Conservation (phyloP, 2,888 invertebrate species). For the Melikaiella ostensackeni region DNA sequence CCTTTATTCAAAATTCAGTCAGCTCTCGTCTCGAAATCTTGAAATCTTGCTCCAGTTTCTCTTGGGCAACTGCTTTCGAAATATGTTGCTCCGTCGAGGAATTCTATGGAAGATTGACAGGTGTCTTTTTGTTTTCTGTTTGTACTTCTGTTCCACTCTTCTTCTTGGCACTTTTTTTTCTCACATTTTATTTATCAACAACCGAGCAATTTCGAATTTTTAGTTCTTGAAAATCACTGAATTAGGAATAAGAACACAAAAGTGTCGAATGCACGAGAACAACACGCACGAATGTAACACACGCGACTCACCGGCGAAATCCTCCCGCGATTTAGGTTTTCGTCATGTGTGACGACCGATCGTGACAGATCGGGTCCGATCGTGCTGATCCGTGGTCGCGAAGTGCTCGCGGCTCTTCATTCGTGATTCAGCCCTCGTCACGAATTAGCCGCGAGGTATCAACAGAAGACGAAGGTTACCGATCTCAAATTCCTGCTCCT, state of each 20-base stretch:
- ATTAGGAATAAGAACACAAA: not conserved
- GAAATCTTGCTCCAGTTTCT: conserved; percentile 23
- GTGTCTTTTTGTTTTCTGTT: not conserved
- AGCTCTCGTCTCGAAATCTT: conserved; percentile 10
- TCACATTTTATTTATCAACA: not conserved
- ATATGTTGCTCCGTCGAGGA: not conserved
- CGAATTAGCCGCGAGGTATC: conserved; percentile 34
- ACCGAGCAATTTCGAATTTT: too few species aligned
- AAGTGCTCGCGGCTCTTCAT: conserved; percentile 13
- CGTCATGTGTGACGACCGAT: conserved; percentile 31
- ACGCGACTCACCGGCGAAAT: conserved; percentile 37
- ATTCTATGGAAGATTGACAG: not conserved
- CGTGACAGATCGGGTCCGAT: conserved; percentile 40
- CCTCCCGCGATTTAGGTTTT: conserved; percentile 29
- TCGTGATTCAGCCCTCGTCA: conserved; percentile 25
- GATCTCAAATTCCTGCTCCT: conserved; percentile 41
- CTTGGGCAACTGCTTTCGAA: conserved; percentile 23
- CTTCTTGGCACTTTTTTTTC: not conserved
- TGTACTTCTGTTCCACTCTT: not conserved
- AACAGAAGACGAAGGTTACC: conserved; percentile 32
- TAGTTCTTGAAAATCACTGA: too few species aligned
- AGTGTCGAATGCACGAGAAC: conserved; percentile 26
- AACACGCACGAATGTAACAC: conserved; percentile 35
- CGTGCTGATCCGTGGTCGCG: conserved; percentile 24
- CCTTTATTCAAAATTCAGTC: conserved; percentile 16